These are phyloP conservation scores for Branchinecta lynchi DNA, from an alignment of 1,140 invertebrate species.

Conservation along the genomic window DNA sequence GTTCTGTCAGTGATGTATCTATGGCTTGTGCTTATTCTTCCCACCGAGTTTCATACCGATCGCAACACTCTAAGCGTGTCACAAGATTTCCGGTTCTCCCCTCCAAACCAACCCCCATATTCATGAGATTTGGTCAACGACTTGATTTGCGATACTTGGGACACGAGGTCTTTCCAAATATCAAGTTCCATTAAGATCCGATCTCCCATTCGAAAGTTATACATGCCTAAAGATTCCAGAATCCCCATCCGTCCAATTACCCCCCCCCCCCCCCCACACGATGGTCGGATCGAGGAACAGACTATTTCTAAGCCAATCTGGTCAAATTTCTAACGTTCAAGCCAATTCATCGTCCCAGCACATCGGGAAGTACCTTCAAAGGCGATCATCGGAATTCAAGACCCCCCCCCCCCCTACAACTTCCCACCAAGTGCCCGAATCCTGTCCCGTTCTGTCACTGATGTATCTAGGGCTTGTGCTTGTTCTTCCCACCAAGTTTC, in stretches of 20 bases:
- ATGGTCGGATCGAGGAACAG: not conserved
- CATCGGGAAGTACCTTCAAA: no score
- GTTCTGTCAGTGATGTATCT: not conserved
- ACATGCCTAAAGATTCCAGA: not conserved
- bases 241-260: no score
- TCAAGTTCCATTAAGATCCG: no score
- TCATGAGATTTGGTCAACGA: not conserved
- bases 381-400: no score
- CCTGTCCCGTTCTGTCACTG: not conserved
- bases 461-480: slow-evolving; percentile 5
- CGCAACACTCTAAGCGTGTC: not conserved
- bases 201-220: not conserved
- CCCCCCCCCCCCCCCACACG: not conserved
- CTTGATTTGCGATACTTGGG: not conserved
- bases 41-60: not conserved
- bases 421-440: no score
- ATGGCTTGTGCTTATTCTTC: slow-evolving; percentile 6
- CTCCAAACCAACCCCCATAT: not conserved
- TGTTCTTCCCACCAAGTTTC: slow-evolving; percentile 1
- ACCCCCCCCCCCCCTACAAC: no score
- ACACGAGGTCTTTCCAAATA: slow-evolving; percentile 8
- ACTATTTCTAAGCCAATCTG: no score
- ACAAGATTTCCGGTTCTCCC: not conserved
- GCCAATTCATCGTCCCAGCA: no score
- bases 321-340: no score